Base-by-base conservation (phyloP, 2,888 invertebrate species). In the Drosophila anomalata region DNA sequence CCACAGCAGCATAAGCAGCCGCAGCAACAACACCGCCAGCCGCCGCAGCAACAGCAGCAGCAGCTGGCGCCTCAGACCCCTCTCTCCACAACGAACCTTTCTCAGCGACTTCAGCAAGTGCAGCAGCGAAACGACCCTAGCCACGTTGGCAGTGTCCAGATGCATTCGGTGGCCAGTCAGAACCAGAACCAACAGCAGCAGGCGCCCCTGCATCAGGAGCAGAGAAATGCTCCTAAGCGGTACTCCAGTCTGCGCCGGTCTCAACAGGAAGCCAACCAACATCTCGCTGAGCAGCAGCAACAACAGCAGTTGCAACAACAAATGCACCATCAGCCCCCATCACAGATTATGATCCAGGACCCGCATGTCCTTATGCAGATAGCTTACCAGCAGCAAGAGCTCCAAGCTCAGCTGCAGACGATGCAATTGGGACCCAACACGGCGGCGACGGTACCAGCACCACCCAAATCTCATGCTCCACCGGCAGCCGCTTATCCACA, bases 161-260 rank as follows among this genome's bases (percentile, higher is more conserved):
- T 91, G 91, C 91, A 91, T 57, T 86, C 91, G n/a, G 62, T 91
- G 51, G 91, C 90, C 31, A 81, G 83, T 31, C 91, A 90, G 55
- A 81, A 87, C 22, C 91, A 90, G 57, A 71, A 76, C 46, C 83
- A 78, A 36, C 81, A 75, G 39, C 79, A 77, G 44, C 79, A 75
- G 59, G 83, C 73, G 29, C 60, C 59, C 8, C 60, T 73, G 36
- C 74, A 68, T n/a, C 77, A 77, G 54, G 47, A 75, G 69, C 89
- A 91, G 61, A 91, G 92, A 70, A 91, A 91, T 22, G 92, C 94
- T 73, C 94, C 95, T 8, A 95, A 95, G 83, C 92, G 95, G 24
- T 95, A 95, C 89, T 95, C 95, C 3, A 94, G 94, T 62, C 93
- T 95, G 79, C 92, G 95, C 29, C 89, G 90, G 22, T 84, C 89